phyloP scores from a whole-genome alignment of 2,888 invertebrate genomes.

The Agrotis segetum region DNA sequence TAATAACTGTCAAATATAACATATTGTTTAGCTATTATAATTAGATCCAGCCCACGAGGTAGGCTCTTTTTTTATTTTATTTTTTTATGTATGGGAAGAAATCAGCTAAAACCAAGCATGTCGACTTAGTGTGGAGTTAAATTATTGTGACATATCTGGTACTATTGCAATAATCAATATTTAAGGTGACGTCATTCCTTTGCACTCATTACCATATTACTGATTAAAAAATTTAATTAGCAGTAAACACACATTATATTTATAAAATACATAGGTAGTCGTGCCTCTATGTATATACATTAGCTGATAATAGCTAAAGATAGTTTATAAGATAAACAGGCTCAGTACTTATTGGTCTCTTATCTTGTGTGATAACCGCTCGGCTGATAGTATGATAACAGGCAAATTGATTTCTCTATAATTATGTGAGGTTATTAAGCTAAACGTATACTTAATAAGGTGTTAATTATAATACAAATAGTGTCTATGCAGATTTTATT shows the following conservation, averaged over 20 bases:
- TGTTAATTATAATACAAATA: slow-evolving; percentile 3
- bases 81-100: too few relatives aligned
- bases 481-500: not conserved
- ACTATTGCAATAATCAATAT: too few relatives aligned
- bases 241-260: slow-evolving; percentile 2
- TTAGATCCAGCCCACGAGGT: slow-evolving; percentile 53
- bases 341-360: slow-evolving; percentile 46
- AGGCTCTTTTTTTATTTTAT: too few relatives aligned
- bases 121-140: too few relatives aligned
- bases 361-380: slow-evolving; percentile 56
- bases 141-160: not conserved
- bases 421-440: slow-evolving; percentile 29
- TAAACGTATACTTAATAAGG: not conserved
- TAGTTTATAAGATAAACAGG: slow-evolving; percentile 54
- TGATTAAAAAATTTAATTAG: not conserved
- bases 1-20: slow-evolving; percentile 46
- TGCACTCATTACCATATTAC: slow-evolving; percentile 13
- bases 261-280: slow-evolving; percentile 13
- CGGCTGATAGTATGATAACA: slow-evolving; percentile 53
- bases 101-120: too few relatives aligned
- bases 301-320: slow-evolving; percentile 29
- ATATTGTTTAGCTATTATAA: slow-evolving; percentile 49
- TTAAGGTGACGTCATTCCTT: slow-evolving; percentile 8
- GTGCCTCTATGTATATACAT: slow-evolving; percentile 31
- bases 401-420: slow-evolving; percentile 56